phyloP scores from a whole-genome alignment of 2,888 invertebrate genomes.

The Scaeva pyrastri region DNA sequence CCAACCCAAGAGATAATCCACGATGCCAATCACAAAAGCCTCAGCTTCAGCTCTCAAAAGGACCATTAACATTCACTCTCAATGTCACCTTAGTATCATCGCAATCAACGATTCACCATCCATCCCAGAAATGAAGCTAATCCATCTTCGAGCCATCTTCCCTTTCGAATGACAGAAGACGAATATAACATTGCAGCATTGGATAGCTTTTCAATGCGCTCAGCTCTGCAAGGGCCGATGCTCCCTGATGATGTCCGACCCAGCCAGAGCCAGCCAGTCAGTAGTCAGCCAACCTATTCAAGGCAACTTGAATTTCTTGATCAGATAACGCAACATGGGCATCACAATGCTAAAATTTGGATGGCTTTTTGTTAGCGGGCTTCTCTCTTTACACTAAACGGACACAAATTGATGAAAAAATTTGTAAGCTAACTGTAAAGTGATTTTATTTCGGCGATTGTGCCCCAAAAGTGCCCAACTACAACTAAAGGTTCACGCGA shows the following conservation, averaged over 20 bases:
- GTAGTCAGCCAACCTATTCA: not conserved
- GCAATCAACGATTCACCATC: constrained; percentile 75
- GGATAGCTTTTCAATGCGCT: constrained; percentile 2
- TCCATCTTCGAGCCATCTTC: constrained; percentile 79
- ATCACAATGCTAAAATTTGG: constrained; percentile 59
- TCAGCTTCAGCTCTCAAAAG: constrained; percentile 49
- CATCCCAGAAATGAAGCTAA: constrained; percentile 81
- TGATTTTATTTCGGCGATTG: constrained; percentile 74
- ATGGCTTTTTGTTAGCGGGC: constrained; percentile 62
- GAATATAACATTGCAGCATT: constrained; percentile 48
- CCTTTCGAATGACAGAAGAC: constrained; percentile 21
- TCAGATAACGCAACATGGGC: constrained; percentile 39
- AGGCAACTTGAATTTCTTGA: constrained; percentile 40
- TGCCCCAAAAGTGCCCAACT: constrained; percentile 55
- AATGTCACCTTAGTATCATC: constrained; percentile 75
- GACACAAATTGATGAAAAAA: constrained; percentile 78
- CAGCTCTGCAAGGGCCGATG: constrained; percentile 51
- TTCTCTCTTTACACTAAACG: constrained; percentile 74
- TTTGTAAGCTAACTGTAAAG: constrained; percentile 77
- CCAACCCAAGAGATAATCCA: constrained; percentile 65
- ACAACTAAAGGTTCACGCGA: constrained; percentile 46
- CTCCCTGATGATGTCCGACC: constrained; percentile 35
- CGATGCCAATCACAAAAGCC: constrained; percentile 51
- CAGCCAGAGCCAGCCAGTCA: not conserved
- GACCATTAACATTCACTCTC: constrained; percentile 75